A percentile compares a stretch with the other conserved stretches of the same genome.
phyloP scores from a whole-genome alignment of 1,140 invertebrate genomes.

The Archivesica marissinica region DNA sequence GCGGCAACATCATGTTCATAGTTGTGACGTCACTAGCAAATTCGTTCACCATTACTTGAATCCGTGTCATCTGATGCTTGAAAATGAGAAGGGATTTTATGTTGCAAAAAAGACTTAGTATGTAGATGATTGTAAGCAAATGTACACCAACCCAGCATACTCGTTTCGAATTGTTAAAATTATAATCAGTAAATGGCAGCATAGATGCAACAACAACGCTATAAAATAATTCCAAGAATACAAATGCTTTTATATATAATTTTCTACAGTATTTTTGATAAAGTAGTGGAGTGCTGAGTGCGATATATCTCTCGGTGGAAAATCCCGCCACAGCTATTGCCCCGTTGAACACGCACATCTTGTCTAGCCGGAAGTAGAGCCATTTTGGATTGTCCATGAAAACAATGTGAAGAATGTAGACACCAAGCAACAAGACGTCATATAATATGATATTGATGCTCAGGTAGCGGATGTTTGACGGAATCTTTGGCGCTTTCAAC shows the following conservation, averaged over 20 bases:
- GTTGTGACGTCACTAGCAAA: not conserved
- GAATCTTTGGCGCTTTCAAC: not conserved
- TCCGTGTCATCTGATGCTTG: not conserved
- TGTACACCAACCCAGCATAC: not conserved
- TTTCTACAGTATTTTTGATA: not conserved
- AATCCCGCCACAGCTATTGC: not conserved
- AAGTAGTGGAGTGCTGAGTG: not conserved
- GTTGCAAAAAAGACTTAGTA: not conserved
- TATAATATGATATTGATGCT: not conserved
- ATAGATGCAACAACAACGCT: not conserved
- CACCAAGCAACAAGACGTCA: not conserved
- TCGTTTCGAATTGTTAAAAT: not conserved
- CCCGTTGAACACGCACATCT: not conserved
- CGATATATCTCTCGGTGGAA: not conserved
- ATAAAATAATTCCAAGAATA: not conserved
- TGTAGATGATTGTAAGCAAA: not conserved
- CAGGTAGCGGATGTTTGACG: not conserved
- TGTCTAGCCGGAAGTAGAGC: not conserved
- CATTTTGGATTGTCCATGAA: not conserved
- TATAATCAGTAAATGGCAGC: not conserved
- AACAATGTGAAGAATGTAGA: not conserved
- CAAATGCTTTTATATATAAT: not conserved
- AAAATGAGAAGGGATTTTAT: not conserved
- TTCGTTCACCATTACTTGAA: not conserved
- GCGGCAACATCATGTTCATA: not conserved